Conservation (phyloP, 2,888 invertebrate species). For the Tuberolachnus salignus region DNA sequence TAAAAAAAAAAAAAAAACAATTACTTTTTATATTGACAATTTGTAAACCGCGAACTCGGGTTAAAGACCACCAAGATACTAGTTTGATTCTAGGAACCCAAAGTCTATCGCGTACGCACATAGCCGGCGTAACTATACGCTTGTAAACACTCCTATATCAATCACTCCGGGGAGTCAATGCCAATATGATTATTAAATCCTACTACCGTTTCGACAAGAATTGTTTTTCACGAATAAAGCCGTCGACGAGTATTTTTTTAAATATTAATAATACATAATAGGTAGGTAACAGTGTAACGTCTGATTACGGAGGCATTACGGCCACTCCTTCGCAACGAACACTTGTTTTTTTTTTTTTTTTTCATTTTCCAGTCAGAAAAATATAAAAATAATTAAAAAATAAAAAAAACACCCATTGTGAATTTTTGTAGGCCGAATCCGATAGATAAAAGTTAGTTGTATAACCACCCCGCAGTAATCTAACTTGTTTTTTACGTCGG, state of each 20-base stretch:
- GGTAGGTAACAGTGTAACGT: background rate
- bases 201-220: conserved; percentile 28
- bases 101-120: background rate
- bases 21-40: background rate
- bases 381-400: no score
- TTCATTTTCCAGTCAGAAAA: background rate
- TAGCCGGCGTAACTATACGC: background rate
- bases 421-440: no score
- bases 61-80: conserved; percentile 5
- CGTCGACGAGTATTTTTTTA: background rate
- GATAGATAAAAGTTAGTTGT: no score
- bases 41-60: background rate
- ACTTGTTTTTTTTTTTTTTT: no score
- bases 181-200: conserved; percentile 6
- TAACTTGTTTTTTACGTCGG: no score
- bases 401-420: no score
- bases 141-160: conserved; percentile 5
- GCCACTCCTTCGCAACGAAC: background rate
- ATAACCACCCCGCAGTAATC: no score
- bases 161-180: conserved; percentile 23
- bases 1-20: background rate
- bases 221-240: background rate
- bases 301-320: background rate
- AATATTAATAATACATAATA: conserved; percentile 1
- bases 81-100: background rate